Evolutionary conservation across 2,888 invertebrate genomes (phyloP), one percentile per base, ranked within the genome.

Genomic region (Caradrina kadenii): DNA sequence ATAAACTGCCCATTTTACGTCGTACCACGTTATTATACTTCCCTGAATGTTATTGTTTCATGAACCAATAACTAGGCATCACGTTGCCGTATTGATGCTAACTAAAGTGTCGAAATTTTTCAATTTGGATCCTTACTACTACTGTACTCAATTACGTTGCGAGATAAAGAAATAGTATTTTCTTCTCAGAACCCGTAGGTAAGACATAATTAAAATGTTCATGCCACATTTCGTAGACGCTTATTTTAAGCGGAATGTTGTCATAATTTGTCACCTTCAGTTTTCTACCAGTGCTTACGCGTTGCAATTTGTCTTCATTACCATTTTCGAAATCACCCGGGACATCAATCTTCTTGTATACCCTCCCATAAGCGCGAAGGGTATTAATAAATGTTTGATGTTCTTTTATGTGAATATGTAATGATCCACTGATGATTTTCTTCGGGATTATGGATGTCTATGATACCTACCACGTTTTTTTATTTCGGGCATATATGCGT

Each of bases 251-350:
- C 13, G 52, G 63, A 80, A 61, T 50, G 49, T 59, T 54, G 31
- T 67, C 61, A 67, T 70, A 70, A 78, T 83, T 83, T 65, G 63
- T 74, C 77, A 76, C 69, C 54, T 67, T 75, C 75, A 73, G 59
- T 79, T 74, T 76, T 63, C 58, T 59, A 67, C 58, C 39, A 58
- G 55, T 58, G 60, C 49, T 60, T 31, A 56, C 48, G 56, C 62
- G 53, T 26, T 67, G 66, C 56, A 74, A 82, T 81, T 71, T 83
- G 59, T 83, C 75, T 81, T 81, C 81, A 81, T 83, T 81, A 81
- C 19, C 63, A 62, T 64, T 67, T 78, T 60, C 61, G 62, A 72
- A 79, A 79, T 79, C 72, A 63, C 63, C 59, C 22, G 19, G 22
- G 19, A 73, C 71, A 82, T 84, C 77, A 77, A 84, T 81, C 82